Percentiles rank a stretch among this genome's conserved stretches.
Conservation (phyloP, 2,113 vertebrate species). For the Trogon surrucura region DNA sequence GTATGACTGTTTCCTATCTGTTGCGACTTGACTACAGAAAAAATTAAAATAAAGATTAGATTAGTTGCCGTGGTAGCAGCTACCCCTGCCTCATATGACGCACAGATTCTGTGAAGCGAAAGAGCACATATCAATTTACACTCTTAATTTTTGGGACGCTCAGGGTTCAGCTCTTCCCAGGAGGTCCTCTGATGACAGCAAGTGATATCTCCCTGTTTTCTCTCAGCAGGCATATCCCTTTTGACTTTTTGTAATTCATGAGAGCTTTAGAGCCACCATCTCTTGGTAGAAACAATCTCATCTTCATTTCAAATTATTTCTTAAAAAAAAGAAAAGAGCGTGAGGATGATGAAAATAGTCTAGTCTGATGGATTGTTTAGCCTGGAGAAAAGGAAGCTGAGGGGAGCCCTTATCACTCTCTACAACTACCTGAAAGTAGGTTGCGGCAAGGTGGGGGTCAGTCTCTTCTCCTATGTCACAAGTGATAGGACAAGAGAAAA, state of each 20-base stretch:
- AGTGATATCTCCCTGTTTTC: constrained; percentile 6
- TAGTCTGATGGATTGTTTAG: background rate
- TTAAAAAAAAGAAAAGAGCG: background rate
- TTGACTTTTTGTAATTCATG: background rate
- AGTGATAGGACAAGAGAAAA: too few species aligned
- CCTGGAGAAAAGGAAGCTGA: too few species aligned
- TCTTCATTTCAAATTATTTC: background rate
- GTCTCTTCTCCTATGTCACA: too few species aligned
- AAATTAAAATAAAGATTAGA: constrained; percentile 70
- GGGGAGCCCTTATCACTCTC: too few species aligned
- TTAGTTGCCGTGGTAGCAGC: constrained; percentile 44
- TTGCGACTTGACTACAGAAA: constrained; percentile 34
- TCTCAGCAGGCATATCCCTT: background rate
- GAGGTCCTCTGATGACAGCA: constrained; percentile 49
- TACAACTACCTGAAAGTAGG: too few species aligned
- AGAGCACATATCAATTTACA: constrained; percentile 50
- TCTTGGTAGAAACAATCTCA: background rate
- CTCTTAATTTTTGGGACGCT: constrained; percentile 57
- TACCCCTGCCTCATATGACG: constrained; percentile 60
- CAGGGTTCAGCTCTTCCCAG: constrained; percentile 49
- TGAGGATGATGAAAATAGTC: background rate
- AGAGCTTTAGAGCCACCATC: background rate
- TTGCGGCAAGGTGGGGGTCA: too few species aligned
- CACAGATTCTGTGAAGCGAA: constrained; percentile 42
- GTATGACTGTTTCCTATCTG: constrained; percentile 8